Evolutionary conservation across 2,797 vertebrate genomes (phyloP), one percentile per base, ranked within the genome.

Genomic region (Heliangelus exortis): DNA sequence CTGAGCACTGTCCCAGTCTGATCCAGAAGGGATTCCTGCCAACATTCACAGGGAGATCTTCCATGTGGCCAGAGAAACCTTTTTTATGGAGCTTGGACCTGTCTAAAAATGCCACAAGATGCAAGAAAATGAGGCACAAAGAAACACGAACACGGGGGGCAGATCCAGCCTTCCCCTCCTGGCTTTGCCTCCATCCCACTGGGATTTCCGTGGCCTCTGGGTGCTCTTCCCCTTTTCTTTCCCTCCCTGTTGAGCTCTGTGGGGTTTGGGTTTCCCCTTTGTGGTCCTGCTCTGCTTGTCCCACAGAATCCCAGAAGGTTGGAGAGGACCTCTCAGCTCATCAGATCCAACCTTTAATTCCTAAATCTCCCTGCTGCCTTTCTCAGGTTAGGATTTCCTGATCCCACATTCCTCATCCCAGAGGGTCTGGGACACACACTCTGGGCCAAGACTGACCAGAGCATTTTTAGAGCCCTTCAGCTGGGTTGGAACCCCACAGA

Each of bases 1-100:
- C 4, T 15, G 50, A 17, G 48, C 28, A 11, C 22, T 2, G 7
- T 21, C 14, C 1, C 0, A 28, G 25, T 7, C 45, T 51, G 15
- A 25, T 15, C 81, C 54, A 20, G 41, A 41, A 58, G 31, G 22
- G 9, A 15, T 63, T 51, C 62, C 28, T 57, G 4, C 45, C 55
- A 23, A 7, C 26, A 7, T 51, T 63, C 45, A 15, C 22, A 22
- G n/a, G 25, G 15, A 43, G 43, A 31, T 45, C 57, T 45, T 29
- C 34, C 34, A 17, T 15, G 8, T 22, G 43, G 45, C 50, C 22
- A 19, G 12, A 26, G 29, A 18, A 45, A 62, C 1, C 0, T 34
- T 39, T 63, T 18, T 23, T 55, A 7, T 4, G 6, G 33, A 66
- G 61, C 45, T 59, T 2, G 1, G 13, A 22, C 13, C 2, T 25